These are phyloP conservation scores for Torymus tubicola DNA, from an alignment of 2,888 invertebrate species.

Conservation along the genomic window DNA sequence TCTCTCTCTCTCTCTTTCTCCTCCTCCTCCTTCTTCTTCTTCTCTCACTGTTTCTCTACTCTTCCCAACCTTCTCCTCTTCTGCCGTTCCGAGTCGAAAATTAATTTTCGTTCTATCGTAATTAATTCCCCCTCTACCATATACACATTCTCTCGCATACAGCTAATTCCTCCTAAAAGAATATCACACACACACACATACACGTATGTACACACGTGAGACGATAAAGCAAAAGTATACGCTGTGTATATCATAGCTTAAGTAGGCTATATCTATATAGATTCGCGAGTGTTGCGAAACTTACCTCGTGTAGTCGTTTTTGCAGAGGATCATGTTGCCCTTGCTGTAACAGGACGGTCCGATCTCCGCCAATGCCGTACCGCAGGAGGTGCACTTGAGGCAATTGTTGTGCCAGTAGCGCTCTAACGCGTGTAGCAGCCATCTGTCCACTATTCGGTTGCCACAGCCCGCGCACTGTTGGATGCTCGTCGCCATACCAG, in stretches of 20 bases:
- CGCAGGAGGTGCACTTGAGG: constrained; percentile 95
- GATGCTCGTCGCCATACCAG: constrained; percentile 75
- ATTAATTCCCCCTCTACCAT: constrained; percentile 15
- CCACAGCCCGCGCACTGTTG: constrained; percentile 95
- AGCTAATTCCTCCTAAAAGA: too few species aligned
- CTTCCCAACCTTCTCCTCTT: background rate
- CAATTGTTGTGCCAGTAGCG: constrained; percentile 97
- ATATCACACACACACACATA: too few species aligned
- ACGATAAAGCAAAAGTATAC: too few species aligned
- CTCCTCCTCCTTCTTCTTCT: background rate
- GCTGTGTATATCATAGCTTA: background rate
- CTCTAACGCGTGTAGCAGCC: constrained; percentile 93
- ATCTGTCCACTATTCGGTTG: constrained; percentile 94
- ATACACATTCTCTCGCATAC: too few species aligned
- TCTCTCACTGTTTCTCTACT: background rate
- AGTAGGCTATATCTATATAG: background rate
- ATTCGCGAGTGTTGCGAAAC: constrained; percentile 63
- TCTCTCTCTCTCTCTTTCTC: background rate
- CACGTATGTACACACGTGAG: too few species aligned
- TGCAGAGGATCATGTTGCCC: constrained; percentile 96
- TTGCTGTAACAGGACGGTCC: constrained; percentile 94
- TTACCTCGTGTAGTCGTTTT: constrained; percentile 96
- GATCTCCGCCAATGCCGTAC: constrained; percentile 92
- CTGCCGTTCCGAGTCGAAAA: constrained; percentile 1
- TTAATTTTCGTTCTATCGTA: constrained; percentile 28